Evolutionary conservation across 2,888 invertebrate genomes (phyloP).

Genomic region (Papilio protenor): DNA sequence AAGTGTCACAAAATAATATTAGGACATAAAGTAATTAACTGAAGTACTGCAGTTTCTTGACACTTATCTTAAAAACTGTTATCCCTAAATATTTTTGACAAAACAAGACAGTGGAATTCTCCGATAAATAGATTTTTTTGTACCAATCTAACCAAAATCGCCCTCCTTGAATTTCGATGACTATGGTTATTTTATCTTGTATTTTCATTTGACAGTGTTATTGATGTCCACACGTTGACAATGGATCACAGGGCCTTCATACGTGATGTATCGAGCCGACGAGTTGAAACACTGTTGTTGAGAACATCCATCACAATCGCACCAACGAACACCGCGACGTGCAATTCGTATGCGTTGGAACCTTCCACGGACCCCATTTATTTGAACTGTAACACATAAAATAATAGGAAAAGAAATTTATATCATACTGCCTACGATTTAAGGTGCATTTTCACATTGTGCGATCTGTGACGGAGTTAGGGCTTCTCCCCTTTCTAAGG

Average conservation of each 20-base stretch:
- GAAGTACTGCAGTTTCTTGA: too few relatives aligned
- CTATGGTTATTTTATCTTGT: not conserved
- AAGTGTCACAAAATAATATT: too few relatives aligned
- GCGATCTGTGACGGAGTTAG: too few relatives aligned
- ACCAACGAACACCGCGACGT: not conserved
- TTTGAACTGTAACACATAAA: not conserved
- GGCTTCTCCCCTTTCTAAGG: too few relatives aligned
- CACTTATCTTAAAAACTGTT: too few relatives aligned
- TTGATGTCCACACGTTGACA: not conserved
- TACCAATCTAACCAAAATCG: not conserved
- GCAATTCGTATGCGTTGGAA: conserved; percentile 6
- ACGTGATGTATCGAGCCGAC: not conserved
- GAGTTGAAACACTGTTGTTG: not conserved
- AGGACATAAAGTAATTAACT: too few relatives aligned
- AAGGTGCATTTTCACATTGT: too few relatives aligned
- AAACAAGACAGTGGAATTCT: too few relatives aligned
- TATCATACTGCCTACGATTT: too few relatives aligned
- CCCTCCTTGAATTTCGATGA: not conserved
- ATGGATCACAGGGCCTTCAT: not conserved
- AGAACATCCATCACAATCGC: conserved; percentile 9
- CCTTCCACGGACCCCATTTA: not conserved
- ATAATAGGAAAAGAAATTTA: too few relatives aligned
- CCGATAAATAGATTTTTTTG: not conserved
- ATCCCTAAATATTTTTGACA: too few relatives aligned
- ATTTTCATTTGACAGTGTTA: not conserved